Conservation (phyloP, 1,140 invertebrate species). For the Cepaea nemoralis region DNA sequence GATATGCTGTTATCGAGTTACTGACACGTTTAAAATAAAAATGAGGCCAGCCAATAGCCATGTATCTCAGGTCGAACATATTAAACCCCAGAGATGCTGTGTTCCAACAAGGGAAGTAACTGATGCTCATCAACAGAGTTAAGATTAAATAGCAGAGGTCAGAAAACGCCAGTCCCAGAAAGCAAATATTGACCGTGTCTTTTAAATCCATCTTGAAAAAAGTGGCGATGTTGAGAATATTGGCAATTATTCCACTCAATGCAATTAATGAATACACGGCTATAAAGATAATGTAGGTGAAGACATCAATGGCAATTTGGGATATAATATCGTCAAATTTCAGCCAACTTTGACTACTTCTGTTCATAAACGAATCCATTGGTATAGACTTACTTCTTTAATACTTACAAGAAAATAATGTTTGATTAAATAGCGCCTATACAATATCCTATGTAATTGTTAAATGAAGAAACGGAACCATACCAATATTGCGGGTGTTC, state of each 20-base stretch:
- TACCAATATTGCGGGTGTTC: too few species aligned
- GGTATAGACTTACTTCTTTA: too few species aligned
- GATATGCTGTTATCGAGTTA: not conserved
- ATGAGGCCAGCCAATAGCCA: not conserved
- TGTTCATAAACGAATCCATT: too few species aligned
- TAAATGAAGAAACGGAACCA: too few species aligned
- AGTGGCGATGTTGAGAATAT: not conserved
- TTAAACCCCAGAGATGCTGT: not conserved
- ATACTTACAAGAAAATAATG: too few species aligned
- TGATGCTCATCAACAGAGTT: not conserved
- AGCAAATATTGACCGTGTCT: not conserved
- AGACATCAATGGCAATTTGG: not conserved
- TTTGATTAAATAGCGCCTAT: too few species aligned
- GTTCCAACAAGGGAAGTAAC: not conserved
- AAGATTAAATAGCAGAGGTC: not conserved
- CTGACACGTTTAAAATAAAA: slow-evolving; percentile 3
- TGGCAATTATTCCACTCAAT: not conserved
- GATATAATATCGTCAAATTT: slow-evolving; percentile 58
- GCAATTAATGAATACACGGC: not conserved
- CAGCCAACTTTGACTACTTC: too few species aligned
- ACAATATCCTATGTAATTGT: too few species aligned
- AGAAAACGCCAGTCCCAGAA: not conserved
- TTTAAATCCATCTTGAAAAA: not conserved
- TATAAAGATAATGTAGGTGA: not conserved
- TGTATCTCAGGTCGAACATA: not conserved